Evolutionary conservation across 2,113 vertebrate species (phyloP), one percentile per base, ranked within the genome.

Genomic region (Dicerorhinus sumatrensis): DNA sequence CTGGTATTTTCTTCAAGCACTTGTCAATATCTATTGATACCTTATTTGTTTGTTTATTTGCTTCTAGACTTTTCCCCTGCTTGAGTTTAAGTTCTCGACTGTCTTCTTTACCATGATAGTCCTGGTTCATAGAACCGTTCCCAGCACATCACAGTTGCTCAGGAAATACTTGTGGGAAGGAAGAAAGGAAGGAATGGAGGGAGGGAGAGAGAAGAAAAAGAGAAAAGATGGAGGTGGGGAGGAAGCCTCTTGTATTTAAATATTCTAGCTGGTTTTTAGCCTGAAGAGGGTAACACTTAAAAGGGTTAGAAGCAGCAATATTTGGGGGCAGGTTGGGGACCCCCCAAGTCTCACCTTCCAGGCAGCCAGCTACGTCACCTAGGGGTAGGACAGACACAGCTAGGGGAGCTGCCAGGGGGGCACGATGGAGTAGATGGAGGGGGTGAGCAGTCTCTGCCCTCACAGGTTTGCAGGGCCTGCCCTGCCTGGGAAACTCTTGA

Each of bases 381-480:
- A 16, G 1, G 8, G n/a, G 56, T 23, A 29, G 42, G 29, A 25
- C 70, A 51, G 56, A 33, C 20, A 48, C 82, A 54, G 51, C 6
- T 23, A 21, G 14, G 7, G 36, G 21, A 62, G 13, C 13, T 16
- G 48, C 27, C 31, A n/a, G 6, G 13, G 16, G 21, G 85, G 6
- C 0, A 0, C 1, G 46, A 25, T 6, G 11, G 48, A 56, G 9
- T 12, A 14, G 54, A 4, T 10, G 63, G 60, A 54, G 16, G 67
- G 73, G 62, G 17, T 13, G 60, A 48, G 93, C 56, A 17, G 14
- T 1, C 27, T 58, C n/a, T 0, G 1, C 31, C 7, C 25, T 73
- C n/a, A 4, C 4, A 42, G 56, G 39, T 48, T 20, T 0, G 31
- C 36, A 27, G 76, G 42, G 31, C 29, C 5, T 9, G 4, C 10